Evolutionary conservation across 1,140 invertebrate genomes (phyloP).

Genomic region (Ditylenchus dipsaci): DNA sequence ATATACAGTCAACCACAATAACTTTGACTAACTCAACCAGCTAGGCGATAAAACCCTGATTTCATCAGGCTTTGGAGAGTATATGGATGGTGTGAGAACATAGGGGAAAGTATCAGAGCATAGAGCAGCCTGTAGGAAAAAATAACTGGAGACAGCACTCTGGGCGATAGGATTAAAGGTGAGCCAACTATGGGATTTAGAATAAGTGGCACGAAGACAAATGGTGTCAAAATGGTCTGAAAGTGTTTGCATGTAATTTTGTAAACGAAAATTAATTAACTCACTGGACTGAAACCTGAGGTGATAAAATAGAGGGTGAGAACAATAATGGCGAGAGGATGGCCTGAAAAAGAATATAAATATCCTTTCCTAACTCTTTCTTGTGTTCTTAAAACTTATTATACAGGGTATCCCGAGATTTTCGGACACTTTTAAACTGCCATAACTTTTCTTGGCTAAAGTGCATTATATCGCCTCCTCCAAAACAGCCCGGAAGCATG

Average conservation of each 20-base stretch:
- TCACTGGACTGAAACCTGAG: slow-evolving; percentile 19
- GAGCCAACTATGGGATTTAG: slow-evolving; percentile 2
- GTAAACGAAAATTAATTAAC: slow-evolving; percentile 33
- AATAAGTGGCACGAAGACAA: slow-evolving; percentile 44
- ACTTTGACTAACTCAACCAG: slow-evolving; percentile 1
- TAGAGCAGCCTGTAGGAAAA: slow-evolving; percentile 2
- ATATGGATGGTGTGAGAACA: slow-evolving; percentile 23
- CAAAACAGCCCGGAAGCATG: no score
- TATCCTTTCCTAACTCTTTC: no score
- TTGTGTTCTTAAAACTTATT: no score
- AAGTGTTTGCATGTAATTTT: slow-evolving; percentile 37
- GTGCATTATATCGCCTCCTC: no score
- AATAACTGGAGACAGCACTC: neutral
- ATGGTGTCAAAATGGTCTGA: slow-evolving; percentile 46
- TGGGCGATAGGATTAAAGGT: slow-evolving; percentile 1
- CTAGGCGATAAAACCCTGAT: slow-evolving; percentile 26
- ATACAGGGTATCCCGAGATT: no score
- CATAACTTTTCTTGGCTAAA: no score
- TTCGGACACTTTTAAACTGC: no score
- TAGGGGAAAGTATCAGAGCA: slow-evolving; percentile 31
- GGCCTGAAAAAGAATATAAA: neutral
- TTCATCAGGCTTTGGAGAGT: slow-evolving; percentile 10
- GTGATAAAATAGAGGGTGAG: neutral
- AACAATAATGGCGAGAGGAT: neutral
- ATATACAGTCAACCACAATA: no score